These are phyloP conservation scores for Thalassoma bifasciatum DNA, from an alignment of 2,113 vertebrate species.

Conservation along the genomic window DNA sequence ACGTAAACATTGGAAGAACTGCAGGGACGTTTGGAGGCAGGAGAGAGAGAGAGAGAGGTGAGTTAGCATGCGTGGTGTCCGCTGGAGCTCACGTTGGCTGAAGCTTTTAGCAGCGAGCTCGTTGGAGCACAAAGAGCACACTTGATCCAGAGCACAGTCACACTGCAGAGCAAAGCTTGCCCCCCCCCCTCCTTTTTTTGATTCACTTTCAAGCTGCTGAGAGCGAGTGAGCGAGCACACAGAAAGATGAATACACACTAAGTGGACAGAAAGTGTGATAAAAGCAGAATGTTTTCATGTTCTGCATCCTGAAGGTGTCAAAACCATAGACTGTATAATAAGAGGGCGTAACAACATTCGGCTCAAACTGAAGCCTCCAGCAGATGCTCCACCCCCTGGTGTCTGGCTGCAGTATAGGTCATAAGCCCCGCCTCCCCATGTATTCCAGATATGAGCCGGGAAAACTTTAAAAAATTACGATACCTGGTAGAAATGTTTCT, in stretches of 20 bases:
- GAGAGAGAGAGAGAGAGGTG: not conserved
- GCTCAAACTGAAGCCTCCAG: too few species aligned
- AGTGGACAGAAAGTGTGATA: conserved; percentile 2
- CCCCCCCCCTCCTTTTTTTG: conserved; percentile 14
- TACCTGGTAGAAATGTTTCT: too few species aligned
- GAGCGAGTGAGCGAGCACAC: not conserved
- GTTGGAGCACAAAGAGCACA: conserved; percentile 47
- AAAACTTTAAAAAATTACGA: too few species aligned
- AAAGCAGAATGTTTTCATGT: not conserved
- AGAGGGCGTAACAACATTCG: too few species aligned
- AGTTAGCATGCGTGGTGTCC: conserved; percentile 46
- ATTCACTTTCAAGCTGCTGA: conserved; percentile 27
- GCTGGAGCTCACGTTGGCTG: conserved; percentile 18
- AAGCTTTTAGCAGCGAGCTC: conserved; percentile 34
- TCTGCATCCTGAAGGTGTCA: too few species aligned
- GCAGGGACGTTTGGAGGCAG: not conserved
- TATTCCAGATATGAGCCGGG: too few species aligned
- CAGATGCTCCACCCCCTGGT: too few species aligned
- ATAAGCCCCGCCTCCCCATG: too few species aligned
- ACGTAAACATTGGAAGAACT: not conserved
- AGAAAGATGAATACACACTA: conserved; percentile 6
- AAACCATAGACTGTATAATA: too few species aligned
- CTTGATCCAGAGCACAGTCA: conserved; percentile 43
- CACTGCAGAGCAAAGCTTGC: conserved; percentile 27
- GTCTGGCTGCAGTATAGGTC: too few species aligned